Percentiles rank a stretch among this genome's conserved stretches.
These are phyloP conservation scores for Notodonta ziczac DNA, from an alignment of 2,888 invertebrate genomes.

Conservation along the genomic window DNA sequence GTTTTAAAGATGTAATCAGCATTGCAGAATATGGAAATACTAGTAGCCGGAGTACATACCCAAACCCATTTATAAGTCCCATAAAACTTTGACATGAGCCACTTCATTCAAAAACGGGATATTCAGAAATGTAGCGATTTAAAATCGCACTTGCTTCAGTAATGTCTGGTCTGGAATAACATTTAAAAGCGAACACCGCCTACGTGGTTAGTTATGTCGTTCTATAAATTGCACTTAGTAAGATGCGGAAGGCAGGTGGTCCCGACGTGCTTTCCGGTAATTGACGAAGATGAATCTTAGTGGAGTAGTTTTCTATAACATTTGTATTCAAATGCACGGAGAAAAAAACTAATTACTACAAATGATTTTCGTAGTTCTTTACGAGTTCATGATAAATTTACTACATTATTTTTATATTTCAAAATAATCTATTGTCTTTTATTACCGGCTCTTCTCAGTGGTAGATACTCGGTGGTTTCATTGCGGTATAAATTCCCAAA, in stretches of 20 bases:
- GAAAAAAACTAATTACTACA: too few species aligned
- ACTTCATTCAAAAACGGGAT: neutral
- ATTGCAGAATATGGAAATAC: too few species aligned
- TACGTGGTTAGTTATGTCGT: conserved; percentile 44
- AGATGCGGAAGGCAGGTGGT: conserved; percentile 70
- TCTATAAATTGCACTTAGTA: conserved; percentile 77
- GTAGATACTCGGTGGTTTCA: too few species aligned
- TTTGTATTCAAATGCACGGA: neutral
- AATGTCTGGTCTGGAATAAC: conserved; percentile 24
- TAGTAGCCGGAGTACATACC: too few species aligned
- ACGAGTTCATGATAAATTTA: too few species aligned
- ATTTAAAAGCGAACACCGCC: conserved; percentile 36
- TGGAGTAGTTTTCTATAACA: conserved; percentile 6
- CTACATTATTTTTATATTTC: too few species aligned
- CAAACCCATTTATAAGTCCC: neutral
- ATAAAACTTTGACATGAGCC: neutral
- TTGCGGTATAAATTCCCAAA: neutral
- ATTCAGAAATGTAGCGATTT: neutral
- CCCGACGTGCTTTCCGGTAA: conserved; percentile 41
- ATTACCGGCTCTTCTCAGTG: too few species aligned
- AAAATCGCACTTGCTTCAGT: conserved; percentile 22
- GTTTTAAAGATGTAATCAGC: too few species aligned
- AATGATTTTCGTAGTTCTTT: too few species aligned
- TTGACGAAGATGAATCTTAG: conserved; percentile 35
- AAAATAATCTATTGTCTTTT: too few species aligned